phyloP scores from a whole-genome alignment of 2,888 invertebrate genomes.

The Drosophila paramelanica region DNA sequence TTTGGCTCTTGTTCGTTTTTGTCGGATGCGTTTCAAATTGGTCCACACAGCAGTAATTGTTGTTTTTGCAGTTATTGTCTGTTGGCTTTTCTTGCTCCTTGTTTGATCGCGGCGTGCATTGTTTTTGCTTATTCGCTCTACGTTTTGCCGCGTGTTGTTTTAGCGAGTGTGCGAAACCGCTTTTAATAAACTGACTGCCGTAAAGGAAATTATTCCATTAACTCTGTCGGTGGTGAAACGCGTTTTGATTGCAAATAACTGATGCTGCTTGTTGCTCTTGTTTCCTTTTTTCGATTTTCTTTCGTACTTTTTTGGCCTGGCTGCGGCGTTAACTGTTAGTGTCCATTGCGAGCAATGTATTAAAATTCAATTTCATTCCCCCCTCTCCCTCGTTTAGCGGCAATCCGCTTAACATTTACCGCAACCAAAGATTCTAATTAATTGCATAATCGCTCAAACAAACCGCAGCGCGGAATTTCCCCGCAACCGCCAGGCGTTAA shows the following conservation, averaged over 20 bases:
- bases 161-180: constrained; percentile 36
- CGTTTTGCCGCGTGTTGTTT: constrained; percentile 7
- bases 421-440: constrained; percentile 71
- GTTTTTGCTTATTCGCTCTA: constrained; percentile 41
- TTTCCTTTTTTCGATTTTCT: background rate
- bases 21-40: constrained; percentile 52
- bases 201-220: constrained; percentile 62
- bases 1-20: background rate
- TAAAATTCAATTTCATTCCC: constrained; percentile 63
- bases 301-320: background rate
- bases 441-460: constrained; percentile 77
- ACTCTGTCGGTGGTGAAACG: constrained; percentile 49
- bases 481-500: background rate
- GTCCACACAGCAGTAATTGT: constrained; percentile 31
- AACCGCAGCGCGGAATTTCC: constrained; percentile 47
- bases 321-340: background rate
- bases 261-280: constrained; percentile 1
- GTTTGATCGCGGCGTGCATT: constrained; percentile 41
- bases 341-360: constrained; percentile 28
- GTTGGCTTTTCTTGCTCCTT: constrained; percentile 24
- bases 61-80: constrained; percentile 24
- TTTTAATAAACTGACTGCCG: constrained; percentile 73
- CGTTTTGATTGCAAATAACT: constrained; percentile 50
- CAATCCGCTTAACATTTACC: constrained; percentile 54
- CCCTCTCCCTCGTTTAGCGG: constrained; percentile 4